Evolutionary conservation across 2,113 vertebrate genomes (phyloP).

Genomic region (Microtus montanus): DNA sequence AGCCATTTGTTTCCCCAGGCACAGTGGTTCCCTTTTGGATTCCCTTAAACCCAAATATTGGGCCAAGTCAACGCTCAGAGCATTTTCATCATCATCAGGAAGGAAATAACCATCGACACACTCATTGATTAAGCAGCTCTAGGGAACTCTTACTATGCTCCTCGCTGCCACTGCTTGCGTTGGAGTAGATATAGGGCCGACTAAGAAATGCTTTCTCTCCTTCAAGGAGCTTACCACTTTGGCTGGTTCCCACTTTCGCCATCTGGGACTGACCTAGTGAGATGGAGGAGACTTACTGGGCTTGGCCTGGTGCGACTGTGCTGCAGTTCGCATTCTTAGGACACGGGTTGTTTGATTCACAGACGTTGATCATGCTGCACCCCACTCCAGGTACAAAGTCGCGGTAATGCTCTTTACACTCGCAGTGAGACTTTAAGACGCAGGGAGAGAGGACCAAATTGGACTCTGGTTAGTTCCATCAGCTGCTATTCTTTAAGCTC

Average conservation of each 20-base stretch:
- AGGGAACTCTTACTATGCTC: not conserved
- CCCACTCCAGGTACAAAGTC: conserved; percentile 81
- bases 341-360: conserved; percentile 89
- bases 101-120: not conserved
- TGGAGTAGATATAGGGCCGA: not conserved
- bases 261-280: not conserved
- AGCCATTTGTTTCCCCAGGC: not conserved
- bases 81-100: not conserved
- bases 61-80: not conserved
- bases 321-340: conserved; percentile 90
- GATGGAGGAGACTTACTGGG: conserved; percentile 85
- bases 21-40: not conserved
- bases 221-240: not conserved
- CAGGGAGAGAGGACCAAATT: conserved; percentile 33
- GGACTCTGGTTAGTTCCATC: not conserved
- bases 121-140: not conserved
- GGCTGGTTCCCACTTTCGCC: not conserved
- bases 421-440: conserved; percentile 91
- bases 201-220: not conserved
- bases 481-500: not conserved
- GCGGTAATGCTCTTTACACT: conserved; percentile 90
- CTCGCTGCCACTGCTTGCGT: not conserved
- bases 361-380: conserved; percentile 88
- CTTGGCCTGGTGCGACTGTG: conserved; percentile 84
- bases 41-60: not conserved